Conservation (phyloP, 2,113 vertebrate species). For the Macheiramphus alcinus region DNA sequence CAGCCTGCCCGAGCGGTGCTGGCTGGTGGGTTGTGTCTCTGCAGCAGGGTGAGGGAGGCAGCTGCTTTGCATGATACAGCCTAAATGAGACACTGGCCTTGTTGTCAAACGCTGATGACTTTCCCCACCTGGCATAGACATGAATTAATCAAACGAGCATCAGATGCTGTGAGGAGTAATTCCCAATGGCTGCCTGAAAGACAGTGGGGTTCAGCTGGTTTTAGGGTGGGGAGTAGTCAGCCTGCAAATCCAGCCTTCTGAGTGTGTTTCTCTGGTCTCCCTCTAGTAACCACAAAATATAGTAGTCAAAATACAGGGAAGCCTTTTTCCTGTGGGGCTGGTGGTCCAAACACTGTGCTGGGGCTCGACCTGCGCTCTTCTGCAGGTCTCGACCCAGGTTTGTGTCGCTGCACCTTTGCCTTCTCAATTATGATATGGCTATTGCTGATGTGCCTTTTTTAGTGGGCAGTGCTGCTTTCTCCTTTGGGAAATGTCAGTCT, state of each 20-base stretch:
- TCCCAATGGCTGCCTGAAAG: not conserved
- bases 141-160: not conserved
- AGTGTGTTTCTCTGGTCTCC: not conserved
- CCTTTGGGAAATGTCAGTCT: not conserved
- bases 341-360: not conserved
- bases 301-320: fast-evolving
- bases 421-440: fast-evolving
- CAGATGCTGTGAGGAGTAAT: not conserved
- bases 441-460: not conserved
- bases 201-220: not conserved
- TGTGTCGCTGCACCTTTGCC: fast-evolving
- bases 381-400: not conserved
- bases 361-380: not conserved
- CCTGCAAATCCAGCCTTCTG: not conserved
- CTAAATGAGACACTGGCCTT: not conserved
- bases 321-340: not conserved
- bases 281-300: not conserved
- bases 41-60: not conserved
- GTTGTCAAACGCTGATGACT: not conserved
- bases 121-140: not conserved
- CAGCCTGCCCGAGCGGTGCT: not conserved
- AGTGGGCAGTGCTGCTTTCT: no score
- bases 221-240: not conserved
- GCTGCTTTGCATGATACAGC: not conserved
- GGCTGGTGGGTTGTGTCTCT: not conserved